phyloP scores from a whole-genome alignment of 2,888 invertebrate genomes.

The Helicoverpa assulta region DNA sequence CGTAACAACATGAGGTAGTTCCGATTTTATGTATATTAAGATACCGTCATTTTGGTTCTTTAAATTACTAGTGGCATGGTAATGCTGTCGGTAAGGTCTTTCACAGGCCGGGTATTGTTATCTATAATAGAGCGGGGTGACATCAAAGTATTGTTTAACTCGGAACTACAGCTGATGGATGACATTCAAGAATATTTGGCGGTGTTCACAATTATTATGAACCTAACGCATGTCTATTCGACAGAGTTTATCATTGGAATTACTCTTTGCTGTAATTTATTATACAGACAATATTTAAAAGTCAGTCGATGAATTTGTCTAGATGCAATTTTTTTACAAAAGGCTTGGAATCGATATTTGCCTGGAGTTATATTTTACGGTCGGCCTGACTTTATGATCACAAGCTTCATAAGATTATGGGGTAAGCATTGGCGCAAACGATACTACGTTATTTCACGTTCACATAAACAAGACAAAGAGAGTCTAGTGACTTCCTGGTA shows the following conservation, averaged over 20 bases:
- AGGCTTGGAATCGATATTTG: slow-evolving; percentile 34
- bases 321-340: slow-evolving; percentile 45
- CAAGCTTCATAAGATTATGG: slow-evolving; percentile 31
- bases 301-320: slow-evolving; percentile 7
- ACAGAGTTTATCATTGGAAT: too few species aligned
- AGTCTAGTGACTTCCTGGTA: too few species aligned
- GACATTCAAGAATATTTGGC: slow-evolving; percentile 28
- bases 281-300: too few species aligned
- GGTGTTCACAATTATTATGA: slow-evolving; percentile 6
- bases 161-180: slow-evolving; percentile 19
- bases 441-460: slow-evolving; percentile 1
- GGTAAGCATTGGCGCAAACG: slow-evolving; percentile 25
- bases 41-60: too few species aligned
- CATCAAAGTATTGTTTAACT: slow-evolving; percentile 50
- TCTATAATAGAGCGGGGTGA: slow-evolving; percentile 31
- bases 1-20: too few species aligned
- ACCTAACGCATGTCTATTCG: not conserved
- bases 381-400: slow-evolving; percentile 36
- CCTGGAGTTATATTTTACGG: slow-evolving; percentile 40
- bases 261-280: too few species aligned
- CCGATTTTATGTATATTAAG: too few species aligned
- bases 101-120: slow-evolving; percentile 43
- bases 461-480: not conserved
- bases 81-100: slow-evolving; percentile 35
- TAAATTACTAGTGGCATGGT: too few species aligned